Evolutionary conservation across 2,113 vertebrate genomes (phyloP).

Genomic region (Morone saxatilis): DNA sequence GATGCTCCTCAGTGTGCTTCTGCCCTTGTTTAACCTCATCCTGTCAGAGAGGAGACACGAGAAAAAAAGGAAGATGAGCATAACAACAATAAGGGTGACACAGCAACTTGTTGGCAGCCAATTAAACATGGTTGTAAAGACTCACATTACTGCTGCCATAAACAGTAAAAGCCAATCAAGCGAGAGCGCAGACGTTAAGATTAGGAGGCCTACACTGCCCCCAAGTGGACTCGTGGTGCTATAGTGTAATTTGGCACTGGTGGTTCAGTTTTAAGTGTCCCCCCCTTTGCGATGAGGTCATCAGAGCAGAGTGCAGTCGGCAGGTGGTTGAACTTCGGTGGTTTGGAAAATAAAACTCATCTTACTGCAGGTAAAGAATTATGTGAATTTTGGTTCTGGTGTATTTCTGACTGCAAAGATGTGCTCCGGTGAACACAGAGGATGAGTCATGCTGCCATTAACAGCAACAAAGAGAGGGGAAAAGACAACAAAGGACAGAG

Average conservation of each 20-base stretch:
- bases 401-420: background rate
- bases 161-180: conserved; percentile 35
- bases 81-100: conserved; percentile 40
- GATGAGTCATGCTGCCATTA: conserved; percentile 54
- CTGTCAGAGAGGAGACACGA: conserved; percentile 53
- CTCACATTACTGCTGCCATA: conserved; percentile 35
- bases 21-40: conserved; percentile 64
- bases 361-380: conserved; percentile 1
- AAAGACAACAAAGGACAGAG: conserved; percentile 22
- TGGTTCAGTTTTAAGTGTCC: background rate
- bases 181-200: background rate
- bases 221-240: conserved; percentile 65
- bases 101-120: conserved; percentile 30
- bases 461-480: conserved; percentile 17
- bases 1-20: conserved; percentile 58
- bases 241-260: background rate
- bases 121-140: conserved; percentile 42
- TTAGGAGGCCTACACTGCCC: conserved; percentile 70
- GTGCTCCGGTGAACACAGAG: conserved; percentile 14
- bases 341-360: conserved; percentile 21
- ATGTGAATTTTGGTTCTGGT: background rate
- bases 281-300: conserved; percentile 23
- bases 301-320: background rate
- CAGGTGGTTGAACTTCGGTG: background rate
- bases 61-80: conserved; percentile 9